Evolutionary conservation across 2,113 vertebrate species (phyloP).

Genomic region (Dasyprocta punctata): DNA sequence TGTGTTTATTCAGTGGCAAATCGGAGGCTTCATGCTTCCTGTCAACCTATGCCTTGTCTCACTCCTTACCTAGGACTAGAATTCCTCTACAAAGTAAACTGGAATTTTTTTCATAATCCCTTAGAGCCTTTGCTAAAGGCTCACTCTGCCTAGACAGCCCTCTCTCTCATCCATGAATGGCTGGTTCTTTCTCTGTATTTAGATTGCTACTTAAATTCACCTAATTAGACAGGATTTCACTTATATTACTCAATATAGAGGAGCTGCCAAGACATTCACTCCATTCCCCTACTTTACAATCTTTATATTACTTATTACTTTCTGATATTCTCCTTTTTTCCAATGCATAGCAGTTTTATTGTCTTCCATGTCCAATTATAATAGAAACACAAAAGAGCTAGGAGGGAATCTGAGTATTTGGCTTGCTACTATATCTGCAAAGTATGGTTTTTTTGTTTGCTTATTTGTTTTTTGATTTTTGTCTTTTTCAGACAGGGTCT

Average conservation of each 20-base stretch:
- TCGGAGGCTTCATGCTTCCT: background rate
- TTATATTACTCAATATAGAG: background rate
- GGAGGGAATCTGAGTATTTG: background rate
- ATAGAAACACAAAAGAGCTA: background rate
- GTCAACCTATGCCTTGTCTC: background rate
- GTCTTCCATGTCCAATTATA: slow-evolving; percentile 14
- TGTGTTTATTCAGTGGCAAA: background rate
- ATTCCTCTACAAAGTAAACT: background rate
- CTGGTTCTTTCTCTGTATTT: background rate
- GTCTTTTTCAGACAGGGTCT: background rate
- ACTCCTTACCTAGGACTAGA: background rate
- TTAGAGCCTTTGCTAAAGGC: background rate
- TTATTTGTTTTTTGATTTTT: background rate
- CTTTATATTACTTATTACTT: background rate
- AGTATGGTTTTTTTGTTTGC: background rate
- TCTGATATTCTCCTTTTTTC: background rate
- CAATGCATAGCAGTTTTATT: background rate
- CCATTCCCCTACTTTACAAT: background rate
- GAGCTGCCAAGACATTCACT: background rate
- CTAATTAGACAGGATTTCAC: background rate
- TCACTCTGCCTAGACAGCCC: background rate
- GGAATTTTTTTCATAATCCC: background rate
- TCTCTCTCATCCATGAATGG: background rate
- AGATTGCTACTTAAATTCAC: background rate
- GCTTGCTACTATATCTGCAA: background rate